Evolutionary conservation across 2,113 vertebrate genomes (phyloP), one percentile per base, ranked within the genome.

Genomic region (Amphilophus citrinellus): DNA sequence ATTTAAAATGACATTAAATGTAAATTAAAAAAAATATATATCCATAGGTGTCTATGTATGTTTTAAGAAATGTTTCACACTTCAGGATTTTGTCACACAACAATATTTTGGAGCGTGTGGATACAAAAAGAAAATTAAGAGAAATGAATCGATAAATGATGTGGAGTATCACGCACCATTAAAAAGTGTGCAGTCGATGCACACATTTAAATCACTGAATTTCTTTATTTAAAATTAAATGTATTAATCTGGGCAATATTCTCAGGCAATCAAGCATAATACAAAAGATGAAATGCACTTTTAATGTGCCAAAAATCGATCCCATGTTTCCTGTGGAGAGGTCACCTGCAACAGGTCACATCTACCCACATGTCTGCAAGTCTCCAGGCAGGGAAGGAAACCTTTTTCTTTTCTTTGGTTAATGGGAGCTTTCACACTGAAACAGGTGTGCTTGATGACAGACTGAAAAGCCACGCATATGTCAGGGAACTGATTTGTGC

Each of bases 241-340:
- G 11, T 47, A 24, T 42, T 18, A 27, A 68, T 50, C 50, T 50
- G 65, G 8, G 15, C 65, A 27, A 50, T 47, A 68, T 47, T 50
- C 14, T 30, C 9, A 18, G 17, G 1, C n/a, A 0, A 47, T 50
- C 27, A 15, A 0, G 7, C 65, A 47, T 50, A 50, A 50, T 50
- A 50, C 15, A 68, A 50, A 68, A 47, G 1, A 9, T 50, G 42
- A 50, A 50, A 50, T 50, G 47, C 14, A 6, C 14, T 50, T 15
- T 17, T 50, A 50, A 17, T 5, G 15, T 50, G 47, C 15, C 15
- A 17, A 3, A 3, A 71, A 50, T 22, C 47, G 18, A 71, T 15
- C 65, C 42, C 22, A 50, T 18, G 47, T 71, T 71, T 71, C 42
- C 42, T 18, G 22, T 71, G 47, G 22, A 30, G 42, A 50, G 0